These are phyloP conservation scores for Sminthurides aquaticus DNA, from an alignment of 2,888 invertebrate species.

Conservation along the genomic window DNA sequence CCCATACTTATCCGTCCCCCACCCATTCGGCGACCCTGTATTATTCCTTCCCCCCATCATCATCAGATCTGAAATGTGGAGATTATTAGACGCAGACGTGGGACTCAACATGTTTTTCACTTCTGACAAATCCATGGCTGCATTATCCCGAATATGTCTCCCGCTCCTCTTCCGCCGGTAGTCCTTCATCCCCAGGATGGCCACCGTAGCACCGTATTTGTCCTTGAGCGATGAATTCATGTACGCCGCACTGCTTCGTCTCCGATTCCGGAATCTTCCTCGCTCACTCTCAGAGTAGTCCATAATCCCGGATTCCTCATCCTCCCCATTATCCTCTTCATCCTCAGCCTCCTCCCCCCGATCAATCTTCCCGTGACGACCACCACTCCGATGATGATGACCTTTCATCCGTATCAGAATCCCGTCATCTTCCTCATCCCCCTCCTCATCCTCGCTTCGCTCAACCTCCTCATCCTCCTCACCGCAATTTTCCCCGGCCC, in stretches of 20 bases:
- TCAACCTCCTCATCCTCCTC: constrained; percentile 22
- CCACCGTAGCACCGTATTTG: constrained; percentile 10
- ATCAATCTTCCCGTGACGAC: too few species aligned
- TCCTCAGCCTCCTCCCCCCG: constrained; percentile 19
- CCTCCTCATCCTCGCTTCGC: constrained; percentile 20
- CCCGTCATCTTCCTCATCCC: constrained; percentile 15
- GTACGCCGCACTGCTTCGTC: too few species aligned
- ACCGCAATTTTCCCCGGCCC: constrained; percentile 23
- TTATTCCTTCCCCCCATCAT: too few species aligned
- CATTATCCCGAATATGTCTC: constrained; percentile 9
- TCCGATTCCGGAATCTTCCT: too few species aligned
- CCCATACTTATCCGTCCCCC: constrained; percentile 9
- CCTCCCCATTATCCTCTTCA: constrained; percentile 17
- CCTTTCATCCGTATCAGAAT: constrained; percentile 21
- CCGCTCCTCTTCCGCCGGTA: constrained; percentile 4
- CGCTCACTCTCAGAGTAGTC: constrained; percentile 7
- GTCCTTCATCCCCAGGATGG: constrained; percentile 2
- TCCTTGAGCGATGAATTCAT: too few species aligned
- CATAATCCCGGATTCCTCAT: constrained; percentile 14
- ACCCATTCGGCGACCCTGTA: constrained; percentile 16
- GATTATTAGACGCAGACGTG: constrained; percentile 19
- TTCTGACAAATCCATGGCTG: constrained; percentile 15
- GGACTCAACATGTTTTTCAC: constrained; percentile 25
- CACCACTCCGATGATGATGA: too few species aligned
- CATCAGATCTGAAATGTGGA: constrained; percentile 9